Evolutionary conservation across 2,888 invertebrate species (phyloP), one percentile per base, ranked within the genome.

Genomic region (Neoaliturus tenellus): DNA sequence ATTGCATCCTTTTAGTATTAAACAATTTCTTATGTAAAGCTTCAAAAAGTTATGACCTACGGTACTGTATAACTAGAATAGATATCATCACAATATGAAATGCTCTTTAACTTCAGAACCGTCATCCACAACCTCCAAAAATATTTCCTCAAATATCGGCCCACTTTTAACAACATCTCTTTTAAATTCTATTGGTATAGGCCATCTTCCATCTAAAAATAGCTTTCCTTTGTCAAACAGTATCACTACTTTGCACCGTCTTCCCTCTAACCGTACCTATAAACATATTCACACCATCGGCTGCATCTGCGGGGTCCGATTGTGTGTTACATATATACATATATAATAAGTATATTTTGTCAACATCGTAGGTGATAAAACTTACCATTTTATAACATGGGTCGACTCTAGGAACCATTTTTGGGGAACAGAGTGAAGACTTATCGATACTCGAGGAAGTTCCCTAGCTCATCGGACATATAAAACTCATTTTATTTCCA

Each of bases 51-150:
- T 81, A 81, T 78, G 82, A 82, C 71, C 69, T 82, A 82, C 69
- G 69, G 71, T 82, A 82, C 84, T 81, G 84, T 84, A 84, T 84
- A 84, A 84, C 81, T 84, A 82, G 84, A 84, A 84, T 84, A 82
- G 84, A 75, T 84, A 82, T 84, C 75, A 81, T 84, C 78, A 84
- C 83, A 83, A 83, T 83, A 83, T 83, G 83, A 83, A 83, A 84
- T 84, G 82, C 71, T 82, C 71, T 71, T 82, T 82, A 82, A 71
- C 71, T 69, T 71, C 71, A 69, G 51, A 82, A 82, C 48, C 48
- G 81, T 81, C 44, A 84, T 81, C 84, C 84, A 84, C 81, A 81
- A 84, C 84, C 84, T 81, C 81, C 73, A 82, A 82, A 82, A 82
- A 82, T 82, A 82, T 69, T 82, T 82, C 71, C 82, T 82, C 51